These are phyloP conservation scores for Pipistrellus nathusii DNA, from an alignment of 2,797 vertebrate genomes.

Conservation along the genomic window DNA sequence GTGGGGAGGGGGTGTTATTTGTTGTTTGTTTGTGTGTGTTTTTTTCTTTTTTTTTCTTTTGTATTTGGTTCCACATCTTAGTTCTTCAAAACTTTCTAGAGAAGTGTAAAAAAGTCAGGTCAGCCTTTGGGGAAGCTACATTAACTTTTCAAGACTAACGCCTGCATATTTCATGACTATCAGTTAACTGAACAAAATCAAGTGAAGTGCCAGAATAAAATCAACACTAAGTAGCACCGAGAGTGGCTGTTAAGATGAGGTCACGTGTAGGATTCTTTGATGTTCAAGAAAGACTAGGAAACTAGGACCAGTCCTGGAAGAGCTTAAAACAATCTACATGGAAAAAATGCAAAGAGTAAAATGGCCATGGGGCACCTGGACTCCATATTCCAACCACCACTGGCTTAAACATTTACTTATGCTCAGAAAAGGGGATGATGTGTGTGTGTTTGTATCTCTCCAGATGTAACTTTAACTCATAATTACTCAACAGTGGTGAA, in stretches of 20 bases:
- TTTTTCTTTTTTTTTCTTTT: background rate
- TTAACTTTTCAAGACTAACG: conserved; percentile 20
- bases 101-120: background rate
- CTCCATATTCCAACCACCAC: background rate
- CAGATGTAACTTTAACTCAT: background rate
- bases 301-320: background rate
- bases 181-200: background rate
- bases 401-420: background rate
- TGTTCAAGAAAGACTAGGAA: background rate
- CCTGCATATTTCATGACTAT: background rate
- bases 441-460: background rate
- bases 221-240: background rate
- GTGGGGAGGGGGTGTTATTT: background rate
- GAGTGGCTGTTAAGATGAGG: background rate
- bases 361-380: background rate
- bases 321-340: background rate
- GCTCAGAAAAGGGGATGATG: background rate
- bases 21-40: background rate
- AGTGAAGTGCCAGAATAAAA: background rate
- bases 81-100: conserved; percentile 30
- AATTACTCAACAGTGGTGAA: background rate
- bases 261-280: background rate
- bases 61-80: background rate
- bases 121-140: background rate
- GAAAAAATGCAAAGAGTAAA: background rate